Conservation (phyloP, 2,888 invertebrate species). For the Mythimna ferrago region DNA sequence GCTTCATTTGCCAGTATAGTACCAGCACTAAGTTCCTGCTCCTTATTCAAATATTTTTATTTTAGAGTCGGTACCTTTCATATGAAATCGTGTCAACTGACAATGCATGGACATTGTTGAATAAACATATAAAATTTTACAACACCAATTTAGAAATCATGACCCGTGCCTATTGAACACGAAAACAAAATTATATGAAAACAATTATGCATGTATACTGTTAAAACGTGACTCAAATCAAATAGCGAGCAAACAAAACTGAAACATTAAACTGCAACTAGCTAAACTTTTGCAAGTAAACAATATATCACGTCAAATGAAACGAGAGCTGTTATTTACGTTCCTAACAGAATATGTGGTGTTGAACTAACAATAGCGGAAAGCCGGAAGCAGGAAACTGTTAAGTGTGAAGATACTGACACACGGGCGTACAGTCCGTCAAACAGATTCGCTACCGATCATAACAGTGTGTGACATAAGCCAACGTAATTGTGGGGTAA, state of each 20-base stretch:
- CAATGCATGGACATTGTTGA: slow-evolving; percentile 7
- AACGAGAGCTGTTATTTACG: slow-evolving; percentile 53
- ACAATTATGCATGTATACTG: slow-evolving; percentile 24
- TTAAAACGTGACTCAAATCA: slow-evolving; percentile 44
- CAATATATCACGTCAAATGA: slow-evolving; percentile 35
- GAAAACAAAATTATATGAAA: slow-evolving; percentile 12
- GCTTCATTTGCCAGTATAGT: background rate
- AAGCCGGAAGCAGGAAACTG: slow-evolving; percentile 60
- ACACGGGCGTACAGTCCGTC: slow-evolving; percentile 36
- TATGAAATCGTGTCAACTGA: background rate
- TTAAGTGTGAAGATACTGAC: slow-evolving; percentile 44
- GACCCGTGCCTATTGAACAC: slow-evolving; percentile 10
- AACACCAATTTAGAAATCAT: slow-evolving; percentile 17
- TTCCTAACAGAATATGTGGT: slow-evolving; percentile 40
- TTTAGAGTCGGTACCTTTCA: background rate
- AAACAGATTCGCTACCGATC: slow-evolving; percentile 22
- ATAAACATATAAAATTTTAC: slow-evolving; percentile 10
- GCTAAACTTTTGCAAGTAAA: slow-evolving; percentile 16
- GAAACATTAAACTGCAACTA: slow-evolving; percentile 18
- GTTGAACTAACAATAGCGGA: slow-evolving; percentile 58
- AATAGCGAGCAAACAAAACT: slow-evolving; percentile 33
- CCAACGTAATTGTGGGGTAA: slow-evolving; percentile 32
- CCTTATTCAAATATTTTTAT: background rate
- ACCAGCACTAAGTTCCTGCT: background rate
- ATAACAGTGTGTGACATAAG: slow-evolving; percentile 26